Evolutionary conservation across 2,888 invertebrate genomes (phyloP).

Genomic region (Imbricaverruca yamaguchii): DNA sequence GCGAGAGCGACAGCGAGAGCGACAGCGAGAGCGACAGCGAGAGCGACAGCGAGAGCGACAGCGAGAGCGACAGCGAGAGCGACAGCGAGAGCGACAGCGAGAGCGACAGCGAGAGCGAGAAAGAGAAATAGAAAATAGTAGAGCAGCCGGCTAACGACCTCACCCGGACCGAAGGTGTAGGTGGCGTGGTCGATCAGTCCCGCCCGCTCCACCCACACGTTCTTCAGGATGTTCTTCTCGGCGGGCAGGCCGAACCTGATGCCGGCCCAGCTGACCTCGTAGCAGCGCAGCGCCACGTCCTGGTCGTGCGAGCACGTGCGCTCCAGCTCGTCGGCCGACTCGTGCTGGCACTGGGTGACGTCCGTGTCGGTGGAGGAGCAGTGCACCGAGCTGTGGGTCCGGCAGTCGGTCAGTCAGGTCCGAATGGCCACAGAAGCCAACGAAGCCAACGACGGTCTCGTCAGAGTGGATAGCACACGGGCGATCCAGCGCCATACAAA

Average conservation of each 20-base stretch:
- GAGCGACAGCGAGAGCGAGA: constrained; percentile 32
- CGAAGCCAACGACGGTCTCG: too few relatives aligned
- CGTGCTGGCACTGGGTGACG: constrained; percentile 66
- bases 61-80: constrained; percentile 28
- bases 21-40: constrained; percentile 11
- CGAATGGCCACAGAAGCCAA: too few relatives aligned
- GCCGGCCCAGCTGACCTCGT: constrained; percentile 90
- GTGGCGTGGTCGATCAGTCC: constrained; percentile 89
- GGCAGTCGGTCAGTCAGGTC: too few relatives aligned
- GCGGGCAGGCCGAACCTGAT: constrained; percentile 80
- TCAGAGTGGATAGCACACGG: too few relatives aligned
- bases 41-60: constrained; percentile 22
- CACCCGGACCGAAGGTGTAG: constrained; percentile 68
- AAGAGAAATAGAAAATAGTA: constrained; percentile 14
- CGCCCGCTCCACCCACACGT: constrained; percentile 79
- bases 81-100: constrained; percentile 28
- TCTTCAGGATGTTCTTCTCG: constrained; percentile 77
- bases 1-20: constrained; percentile 23
- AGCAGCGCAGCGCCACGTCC: constrained; percentile 81
- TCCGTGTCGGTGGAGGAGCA: constrained; percentile 88
- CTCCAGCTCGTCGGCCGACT: constrained; percentile 66
- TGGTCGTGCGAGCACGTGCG: constrained; percentile 76
- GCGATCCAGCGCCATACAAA: too few relatives aligned
- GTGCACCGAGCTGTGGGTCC: constrained; percentile 61
- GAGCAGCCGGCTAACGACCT: constrained; percentile 17